Evolutionary conservation across 23 tunicate genomes (phyloP).

Genomic region (Botrylloides violaceus): DNA sequence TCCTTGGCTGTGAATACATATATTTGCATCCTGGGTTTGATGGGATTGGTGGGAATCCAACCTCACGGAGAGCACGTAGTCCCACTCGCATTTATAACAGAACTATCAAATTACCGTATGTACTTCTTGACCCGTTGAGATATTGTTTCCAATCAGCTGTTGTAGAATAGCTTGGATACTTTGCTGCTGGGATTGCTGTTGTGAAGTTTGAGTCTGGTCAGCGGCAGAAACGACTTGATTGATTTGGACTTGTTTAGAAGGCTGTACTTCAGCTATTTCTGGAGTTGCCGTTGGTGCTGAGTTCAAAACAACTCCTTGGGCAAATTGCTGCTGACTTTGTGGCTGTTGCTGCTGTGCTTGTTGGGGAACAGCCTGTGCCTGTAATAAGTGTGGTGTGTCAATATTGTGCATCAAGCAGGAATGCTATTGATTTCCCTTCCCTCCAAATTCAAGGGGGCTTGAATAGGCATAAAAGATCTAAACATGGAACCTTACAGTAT

Average conservation of each 20-base stretch:
- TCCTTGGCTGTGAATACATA: too few species aligned
- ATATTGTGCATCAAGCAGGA: too few species aligned
- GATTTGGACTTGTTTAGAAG: background rate
- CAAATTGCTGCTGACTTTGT: constrained; percentile 4
- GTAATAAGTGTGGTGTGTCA: too few species aligned
- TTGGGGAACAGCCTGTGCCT: background rate
- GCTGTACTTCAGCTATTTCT: background rate
- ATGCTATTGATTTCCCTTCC: too few species aligned
- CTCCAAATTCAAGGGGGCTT: too few species aligned
- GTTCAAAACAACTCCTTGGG: constrained; percentile 7
- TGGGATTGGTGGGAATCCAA: background rate
- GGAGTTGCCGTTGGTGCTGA: background rate
- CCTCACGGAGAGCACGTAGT: background rate
- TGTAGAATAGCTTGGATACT: constrained; percentile 31
- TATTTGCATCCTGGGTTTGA: too few species aligned
- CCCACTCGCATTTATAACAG: background rate
- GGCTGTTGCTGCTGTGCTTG: constrained; percentile 5
- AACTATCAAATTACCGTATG: constrained; percentile 38
- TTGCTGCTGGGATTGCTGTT: constrained; percentile 4
- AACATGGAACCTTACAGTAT: too few species aligned
- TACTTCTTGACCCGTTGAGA: constrained; percentile 34
- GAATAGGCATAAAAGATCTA: too few species aligned
- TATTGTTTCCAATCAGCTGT: constrained; percentile 37
- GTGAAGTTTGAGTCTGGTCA: background rate
- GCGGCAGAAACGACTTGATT: background rate